Evolutionary conservation across 2,797 vertebrate species (phyloP).

Genomic region (Adrianichthys oophorus): DNA sequence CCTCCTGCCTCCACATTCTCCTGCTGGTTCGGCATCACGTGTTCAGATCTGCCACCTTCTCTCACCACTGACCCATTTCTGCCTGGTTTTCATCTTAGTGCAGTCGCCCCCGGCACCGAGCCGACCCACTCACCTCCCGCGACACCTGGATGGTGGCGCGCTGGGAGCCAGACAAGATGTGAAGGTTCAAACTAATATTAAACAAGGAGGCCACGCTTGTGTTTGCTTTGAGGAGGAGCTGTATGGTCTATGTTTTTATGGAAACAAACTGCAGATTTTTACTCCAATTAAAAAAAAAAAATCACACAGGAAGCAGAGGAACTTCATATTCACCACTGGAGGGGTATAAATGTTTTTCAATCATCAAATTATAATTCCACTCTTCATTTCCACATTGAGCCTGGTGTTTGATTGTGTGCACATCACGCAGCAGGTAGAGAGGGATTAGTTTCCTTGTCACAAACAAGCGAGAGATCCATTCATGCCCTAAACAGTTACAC

Average conservation of each 20-base stretch:
- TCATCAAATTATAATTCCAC: conserved; percentile 45
- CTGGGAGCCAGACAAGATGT: conserved; percentile 26
- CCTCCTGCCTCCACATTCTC: background rate
- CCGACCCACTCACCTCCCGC: conserved; percentile 55
- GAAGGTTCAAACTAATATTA: conserved; percentile 46
- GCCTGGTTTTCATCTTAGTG: conserved; percentile 30
- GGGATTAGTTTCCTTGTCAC: conserved; percentile 17
- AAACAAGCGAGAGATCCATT: conserved; percentile 22
- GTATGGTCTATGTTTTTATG: background rate
- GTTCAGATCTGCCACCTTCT: conserved; percentile 46
- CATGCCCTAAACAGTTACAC: conserved; percentile 6
- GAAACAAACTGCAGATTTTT: background rate
- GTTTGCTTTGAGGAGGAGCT: conserved; percentile 3
- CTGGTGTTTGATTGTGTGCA: conserved; percentile 37
- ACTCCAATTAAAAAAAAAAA: background rate
- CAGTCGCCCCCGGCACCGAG: conserved; percentile 27
- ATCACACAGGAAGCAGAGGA: conserved; percentile 2
- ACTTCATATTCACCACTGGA: conserved; percentile 4
- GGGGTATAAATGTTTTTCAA: conserved; percentile 14
- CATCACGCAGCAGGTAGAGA: conserved; percentile 25
- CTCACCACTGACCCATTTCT: conserved; percentile 58
- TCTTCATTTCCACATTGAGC: conserved; percentile 25
- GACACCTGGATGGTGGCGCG: conserved; percentile 47
- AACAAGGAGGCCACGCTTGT: conserved; percentile 7
- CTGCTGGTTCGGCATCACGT: conserved; percentile 37